Evolutionary conservation across 2,888 invertebrate species (phyloP).

Genomic region (Sympetrum striolatum): DNA sequence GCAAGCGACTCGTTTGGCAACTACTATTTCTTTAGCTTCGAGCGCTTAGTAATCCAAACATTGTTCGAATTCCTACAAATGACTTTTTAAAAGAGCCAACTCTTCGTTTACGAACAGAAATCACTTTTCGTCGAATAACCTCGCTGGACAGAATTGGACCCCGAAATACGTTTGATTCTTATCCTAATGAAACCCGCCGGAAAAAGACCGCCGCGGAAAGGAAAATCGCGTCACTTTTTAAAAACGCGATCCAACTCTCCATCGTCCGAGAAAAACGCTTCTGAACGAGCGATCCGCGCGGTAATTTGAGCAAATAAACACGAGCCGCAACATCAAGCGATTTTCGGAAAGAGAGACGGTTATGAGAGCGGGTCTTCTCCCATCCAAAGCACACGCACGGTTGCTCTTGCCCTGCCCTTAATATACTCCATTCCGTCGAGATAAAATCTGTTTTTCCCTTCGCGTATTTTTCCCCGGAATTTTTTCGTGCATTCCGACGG

Average conservation of each 20-base stretch:
- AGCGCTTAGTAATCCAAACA: too few species aligned
- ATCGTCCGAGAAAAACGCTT: not conserved
- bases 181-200: too few species aligned
- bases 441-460: too few species aligned
- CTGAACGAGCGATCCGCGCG: not conserved
- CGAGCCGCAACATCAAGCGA: not conserved
- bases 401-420: not conserved
- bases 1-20: too few species aligned
- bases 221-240: not conserved
- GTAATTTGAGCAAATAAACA: not conserved
- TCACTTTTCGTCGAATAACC: too few species aligned
- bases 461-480: not conserved
- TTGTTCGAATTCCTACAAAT: too few species aligned
- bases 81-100: too few species aligned
- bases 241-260: not conserved
- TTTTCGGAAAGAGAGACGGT: not conserved
- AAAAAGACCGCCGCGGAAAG: too few species aligned
- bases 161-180: too few species aligned
- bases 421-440: not conserved
- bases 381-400: not conserved
- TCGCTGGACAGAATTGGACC: too few species aligned
- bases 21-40: too few species aligned
- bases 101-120: too few species aligned
- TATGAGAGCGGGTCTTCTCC: not conserved
- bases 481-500: not conserved